A percentile compares a stretch with the other conserved stretches of the same genome.
Evolutionary conservation across 2,113 vertebrate species (phyloP).

Genomic region (Eurystomus gularis): DNA sequence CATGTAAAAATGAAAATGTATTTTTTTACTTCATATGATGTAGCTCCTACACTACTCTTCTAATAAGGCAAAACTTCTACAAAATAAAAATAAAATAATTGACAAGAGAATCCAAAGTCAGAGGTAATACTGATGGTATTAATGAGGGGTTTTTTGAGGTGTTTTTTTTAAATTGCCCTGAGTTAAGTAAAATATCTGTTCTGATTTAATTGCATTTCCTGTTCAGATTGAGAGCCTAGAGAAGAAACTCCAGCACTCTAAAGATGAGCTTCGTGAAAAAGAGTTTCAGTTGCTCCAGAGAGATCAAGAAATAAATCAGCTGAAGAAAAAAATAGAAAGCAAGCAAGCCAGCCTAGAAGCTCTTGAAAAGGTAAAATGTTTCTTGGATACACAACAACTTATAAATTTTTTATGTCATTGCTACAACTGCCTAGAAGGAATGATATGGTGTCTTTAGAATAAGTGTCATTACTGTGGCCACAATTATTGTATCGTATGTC

Average conservation of each 20-base stretch:
- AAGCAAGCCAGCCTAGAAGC: conserved; percentile 47
- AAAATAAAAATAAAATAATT: not conserved
- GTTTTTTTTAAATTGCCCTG: not conserved
- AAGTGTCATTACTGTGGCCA: not conserved
- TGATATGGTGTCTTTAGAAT: rapidly evolving
- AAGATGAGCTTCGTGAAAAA: conserved; percentile 75
- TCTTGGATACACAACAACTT: not conserved
- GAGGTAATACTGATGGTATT: not conserved
- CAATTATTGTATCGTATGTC: not conserved
- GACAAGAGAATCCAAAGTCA: not conserved
- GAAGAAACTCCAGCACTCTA: conserved; percentile 71
- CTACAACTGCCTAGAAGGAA: not conserved
- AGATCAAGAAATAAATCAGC: conserved; percentile 76
- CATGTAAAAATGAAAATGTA: not conserved
- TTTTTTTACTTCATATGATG: not conserved
- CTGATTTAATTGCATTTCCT: not conserved
- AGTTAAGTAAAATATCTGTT: not conserved
- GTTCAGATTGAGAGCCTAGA: conserved; percentile 73
- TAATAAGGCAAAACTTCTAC: not conserved
- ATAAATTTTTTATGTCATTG: not conserved
- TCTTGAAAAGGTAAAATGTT: conserved; percentile 71
- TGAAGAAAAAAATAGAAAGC: conserved; percentile 76
- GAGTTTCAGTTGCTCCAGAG: conserved; percentile 75
- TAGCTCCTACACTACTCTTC: not conserved
- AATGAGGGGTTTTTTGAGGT: not conserved